A percentile compares a stretch with the other conserved stretches of the same genome.
phyloP scores from a whole-genome alignment of 2,113 vertebrate species.

The Ia io region DNA sequence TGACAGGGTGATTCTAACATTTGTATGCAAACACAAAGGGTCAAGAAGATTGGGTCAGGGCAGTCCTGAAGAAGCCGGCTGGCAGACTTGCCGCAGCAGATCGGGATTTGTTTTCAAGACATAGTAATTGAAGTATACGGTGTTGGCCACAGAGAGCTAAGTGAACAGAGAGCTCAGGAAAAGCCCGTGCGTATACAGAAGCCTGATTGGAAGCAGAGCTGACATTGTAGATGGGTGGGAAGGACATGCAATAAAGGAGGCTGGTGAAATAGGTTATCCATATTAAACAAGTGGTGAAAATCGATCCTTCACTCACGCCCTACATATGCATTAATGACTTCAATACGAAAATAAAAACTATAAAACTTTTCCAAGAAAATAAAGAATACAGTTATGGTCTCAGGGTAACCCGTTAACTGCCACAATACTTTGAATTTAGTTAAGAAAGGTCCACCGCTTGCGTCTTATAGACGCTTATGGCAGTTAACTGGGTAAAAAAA shows the following conservation, averaged over 20 bases:
- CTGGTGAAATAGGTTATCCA: background rate
- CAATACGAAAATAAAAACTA: slow-evolving; percentile 34
- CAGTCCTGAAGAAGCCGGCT: background rate
- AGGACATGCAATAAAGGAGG: background rate
- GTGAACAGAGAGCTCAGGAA: background rate
- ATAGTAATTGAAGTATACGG: background rate
- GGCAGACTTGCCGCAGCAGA: background rate
- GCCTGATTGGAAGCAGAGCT: background rate
- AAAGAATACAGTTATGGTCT: background rate
- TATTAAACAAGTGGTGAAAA: background rate
- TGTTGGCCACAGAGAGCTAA: background rate
- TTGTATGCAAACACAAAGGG: background rate
- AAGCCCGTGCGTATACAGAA: background rate
- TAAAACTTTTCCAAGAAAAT: slow-evolving; percentile 27
- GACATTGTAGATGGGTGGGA: background rate
- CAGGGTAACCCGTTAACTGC: background rate
- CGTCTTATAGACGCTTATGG: too few relatives aligned
- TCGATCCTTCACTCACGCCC: background rate
- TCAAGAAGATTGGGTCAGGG: background rate
- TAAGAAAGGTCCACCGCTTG: too few relatives aligned
- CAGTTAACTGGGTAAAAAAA: background rate
- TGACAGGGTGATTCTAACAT: slow-evolving; percentile 33
- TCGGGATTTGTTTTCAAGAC: slow-evolving; percentile 1
- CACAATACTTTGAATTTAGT: too few relatives aligned
- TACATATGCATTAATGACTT: slow-evolving; percentile 4